These are phyloP conservation scores for Tenthredo mesomela DNA, from an alignment of 2,888 invertebrate species.

Conservation along the genomic window DNA sequence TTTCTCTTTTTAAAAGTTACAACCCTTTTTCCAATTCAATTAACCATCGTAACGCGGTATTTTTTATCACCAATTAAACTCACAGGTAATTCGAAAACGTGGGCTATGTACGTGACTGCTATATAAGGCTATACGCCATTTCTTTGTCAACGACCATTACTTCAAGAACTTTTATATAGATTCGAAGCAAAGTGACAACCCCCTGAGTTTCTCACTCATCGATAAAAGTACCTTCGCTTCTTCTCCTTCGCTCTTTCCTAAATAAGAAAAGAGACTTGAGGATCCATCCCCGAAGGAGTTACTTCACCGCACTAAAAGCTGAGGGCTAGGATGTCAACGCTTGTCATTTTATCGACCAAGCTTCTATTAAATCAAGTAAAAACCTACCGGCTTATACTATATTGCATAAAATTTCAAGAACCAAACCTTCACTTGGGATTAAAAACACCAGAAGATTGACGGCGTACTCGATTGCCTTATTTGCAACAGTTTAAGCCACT, in stretches of 20 bases:
- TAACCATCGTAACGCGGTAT: background rate
- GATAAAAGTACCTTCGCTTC: slow-evolving; percentile 35
- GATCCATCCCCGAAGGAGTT: slow-evolving; percentile 21
- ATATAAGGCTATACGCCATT: background rate
- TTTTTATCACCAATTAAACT: slow-evolving; percentile 33
- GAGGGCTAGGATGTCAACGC: slow-evolving; percentile 52
- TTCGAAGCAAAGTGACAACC: slow-evolving; percentile 40
- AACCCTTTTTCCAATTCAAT: slow-evolving; percentile 43
- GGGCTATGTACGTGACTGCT: background rate
- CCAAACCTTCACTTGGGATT: slow-evolving; percentile 42
- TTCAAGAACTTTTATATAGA: slow-evolving; percentile 41
- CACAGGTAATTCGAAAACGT: slow-evolving; percentile 10
- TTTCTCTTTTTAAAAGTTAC: slow-evolving; percentile 1
- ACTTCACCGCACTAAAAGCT: slow-evolving; percentile 49
- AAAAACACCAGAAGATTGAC: slow-evolving; percentile 45
- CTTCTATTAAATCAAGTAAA: slow-evolving; percentile 67
- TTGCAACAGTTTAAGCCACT: background rate
- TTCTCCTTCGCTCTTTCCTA: slow-evolving; percentile 29
- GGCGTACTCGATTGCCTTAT: slow-evolving; percentile 56
- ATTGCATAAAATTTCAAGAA: slow-evolving; percentile 70
- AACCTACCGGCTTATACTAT: slow-evolving; percentile 64
- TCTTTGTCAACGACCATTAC: slow-evolving; percentile 21
- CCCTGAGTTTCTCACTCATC: slow-evolving; percentile 21
- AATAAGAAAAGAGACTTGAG: slow-evolving; percentile 43
- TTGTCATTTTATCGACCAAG: slow-evolving; percentile 67